Percentiles rank a stretch among this genome's conserved stretches.
phyloP scores from a whole-genome alignment of 2,113 vertebrate species.

The Oryzias melastigma region DNA sequence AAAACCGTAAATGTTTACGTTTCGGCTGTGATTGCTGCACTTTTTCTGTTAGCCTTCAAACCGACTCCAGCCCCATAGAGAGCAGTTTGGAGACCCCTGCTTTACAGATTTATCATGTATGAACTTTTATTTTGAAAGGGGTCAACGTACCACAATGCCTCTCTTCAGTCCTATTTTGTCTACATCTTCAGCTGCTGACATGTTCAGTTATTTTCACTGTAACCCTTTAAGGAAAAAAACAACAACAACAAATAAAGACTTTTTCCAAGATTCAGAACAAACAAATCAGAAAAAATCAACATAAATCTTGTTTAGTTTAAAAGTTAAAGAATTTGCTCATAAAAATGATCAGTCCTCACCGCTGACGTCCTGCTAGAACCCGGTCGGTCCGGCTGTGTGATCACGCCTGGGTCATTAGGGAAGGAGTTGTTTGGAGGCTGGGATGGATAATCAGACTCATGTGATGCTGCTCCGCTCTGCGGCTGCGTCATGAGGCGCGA shows the following conservation, averaged over 20 bases:
- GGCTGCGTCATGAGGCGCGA: slow-evolving; percentile 15
- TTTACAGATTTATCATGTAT: not conserved
- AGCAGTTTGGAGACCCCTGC: too few species aligned
- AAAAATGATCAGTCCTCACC: slow-evolving; percentile 23
- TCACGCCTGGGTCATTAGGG: slow-evolving; percentile 61
- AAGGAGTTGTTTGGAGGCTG: slow-evolving; percentile 36
- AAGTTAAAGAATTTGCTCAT: too few species aligned
- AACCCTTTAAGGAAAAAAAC: too few species aligned
- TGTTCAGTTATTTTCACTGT: not conserved
- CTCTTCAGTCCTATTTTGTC: slow-evolving; percentile 38
- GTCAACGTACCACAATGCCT: slow-evolving; percentile 71
- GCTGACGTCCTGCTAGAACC: not conserved
- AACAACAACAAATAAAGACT: too few species aligned
- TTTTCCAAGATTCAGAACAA: too few species aligned
- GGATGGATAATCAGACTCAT: slow-evolving; percentile 63
- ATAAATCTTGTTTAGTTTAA: too few species aligned
- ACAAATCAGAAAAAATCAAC: too few species aligned
- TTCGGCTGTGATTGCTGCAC: too few species aligned
- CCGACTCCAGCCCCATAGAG: too few species aligned
- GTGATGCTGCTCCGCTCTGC: slow-evolving; percentile 48
- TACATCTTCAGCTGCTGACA: slow-evolving; percentile 13
- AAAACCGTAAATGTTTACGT: too few species aligned
- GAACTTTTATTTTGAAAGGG: not conserved
- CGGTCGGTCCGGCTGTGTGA: not conserved
- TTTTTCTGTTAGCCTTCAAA: too few species aligned